A percentile compares a stretch with the other conserved stretches of the same genome.
phyloP scores from a whole-genome alignment of 2,113 vertebrate genomes.

The Colistium nudipinnis region DNA sequence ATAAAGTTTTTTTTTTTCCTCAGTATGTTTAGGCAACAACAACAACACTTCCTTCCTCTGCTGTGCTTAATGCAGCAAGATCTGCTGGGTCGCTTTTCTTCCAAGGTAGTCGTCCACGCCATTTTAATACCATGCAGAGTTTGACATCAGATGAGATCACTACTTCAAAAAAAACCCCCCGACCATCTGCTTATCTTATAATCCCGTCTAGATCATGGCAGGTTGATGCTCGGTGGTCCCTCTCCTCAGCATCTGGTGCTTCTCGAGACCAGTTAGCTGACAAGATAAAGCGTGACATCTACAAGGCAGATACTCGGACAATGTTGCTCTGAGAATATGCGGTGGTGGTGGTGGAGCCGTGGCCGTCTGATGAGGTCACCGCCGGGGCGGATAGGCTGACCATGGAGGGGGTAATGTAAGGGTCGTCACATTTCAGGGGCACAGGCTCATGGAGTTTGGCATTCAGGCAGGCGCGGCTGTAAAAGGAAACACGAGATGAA shows the following conservation, averaged over 20 bases:
- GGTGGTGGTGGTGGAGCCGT: constrained; percentile 87
- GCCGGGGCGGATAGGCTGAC: constrained; percentile 93
- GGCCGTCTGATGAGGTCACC: constrained; percentile 89
- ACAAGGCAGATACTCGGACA: constrained; percentile 98
- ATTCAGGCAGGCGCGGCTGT: constrained; percentile 97
- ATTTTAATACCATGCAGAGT: constrained; percentile 74
- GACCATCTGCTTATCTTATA: constrained; percentile 63
- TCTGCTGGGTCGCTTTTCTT: constrained; percentile 64
- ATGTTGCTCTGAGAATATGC: constrained; percentile 95
- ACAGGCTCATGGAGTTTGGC: constrained; percentile 94
- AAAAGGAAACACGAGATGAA: constrained; percentile 33
- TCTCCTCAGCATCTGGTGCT: constrained; percentile 73
- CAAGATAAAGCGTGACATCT: constrained; percentile 76
- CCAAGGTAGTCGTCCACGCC: constrained; percentile 62
- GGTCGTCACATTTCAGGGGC: constrained; percentile 94
- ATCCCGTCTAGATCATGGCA: constrained; percentile 78
- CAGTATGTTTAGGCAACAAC: constrained; percentile 72
- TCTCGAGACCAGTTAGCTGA: constrained; percentile 61
- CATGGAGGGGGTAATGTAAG: constrained; percentile 96
- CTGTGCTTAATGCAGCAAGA: constrained; percentile 74
- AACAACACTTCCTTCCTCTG: constrained; percentile 57
- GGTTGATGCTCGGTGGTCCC: constrained; percentile 79
- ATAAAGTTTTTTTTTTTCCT: constrained; percentile 74
- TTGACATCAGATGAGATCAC: constrained; percentile 76
- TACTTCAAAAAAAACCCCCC: constrained; percentile 53